Evolutionary conservation across 2,113 vertebrate genomes (phyloP).

Genomic region (Callospermophilus lateralis): DNA sequence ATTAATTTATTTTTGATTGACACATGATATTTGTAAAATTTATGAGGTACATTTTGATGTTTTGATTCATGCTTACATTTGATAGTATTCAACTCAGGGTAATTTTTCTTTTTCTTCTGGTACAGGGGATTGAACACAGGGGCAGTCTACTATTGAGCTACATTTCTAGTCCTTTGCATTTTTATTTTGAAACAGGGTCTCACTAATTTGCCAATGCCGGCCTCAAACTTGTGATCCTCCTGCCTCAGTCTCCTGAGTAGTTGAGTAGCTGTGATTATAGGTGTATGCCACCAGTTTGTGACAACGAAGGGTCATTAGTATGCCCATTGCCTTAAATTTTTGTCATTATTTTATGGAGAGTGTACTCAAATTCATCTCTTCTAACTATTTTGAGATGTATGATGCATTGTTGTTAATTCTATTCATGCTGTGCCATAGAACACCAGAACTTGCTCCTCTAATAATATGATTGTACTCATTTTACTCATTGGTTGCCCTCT

Average conservation of each 20-base stretch:
- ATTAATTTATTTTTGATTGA: not conserved
- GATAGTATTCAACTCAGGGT: not conserved
- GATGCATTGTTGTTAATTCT: not conserved
- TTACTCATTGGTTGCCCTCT: not conserved
- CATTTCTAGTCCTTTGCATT: too few relatives aligned
- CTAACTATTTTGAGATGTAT: not conserved
- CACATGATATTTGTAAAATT: not conserved
- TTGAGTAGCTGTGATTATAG: too few relatives aligned
- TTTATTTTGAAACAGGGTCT: too few relatives aligned
- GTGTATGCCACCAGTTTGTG: too few relatives aligned
- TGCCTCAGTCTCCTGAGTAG: too few relatives aligned
- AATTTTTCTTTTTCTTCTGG: too few relatives aligned
- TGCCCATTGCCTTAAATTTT: not conserved
- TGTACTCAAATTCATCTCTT: not conserved
- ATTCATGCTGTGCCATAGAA: not conserved
- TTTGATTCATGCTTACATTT: not conserved
- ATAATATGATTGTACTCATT: too few relatives aligned
- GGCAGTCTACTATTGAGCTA: too few relatives aligned
- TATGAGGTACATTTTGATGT: not conserved
- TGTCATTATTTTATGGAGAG: not conserved
- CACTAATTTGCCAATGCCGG: too few relatives aligned
- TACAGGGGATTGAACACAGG: too few relatives aligned
- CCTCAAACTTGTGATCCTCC: too few relatives aligned
- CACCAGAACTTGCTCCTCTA: not conserved
- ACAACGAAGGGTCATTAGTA: too few relatives aligned